Base-by-base conservation (phyloP, 2,113 vertebrate species). In the Aphelocoma coerulescens region DNA sequence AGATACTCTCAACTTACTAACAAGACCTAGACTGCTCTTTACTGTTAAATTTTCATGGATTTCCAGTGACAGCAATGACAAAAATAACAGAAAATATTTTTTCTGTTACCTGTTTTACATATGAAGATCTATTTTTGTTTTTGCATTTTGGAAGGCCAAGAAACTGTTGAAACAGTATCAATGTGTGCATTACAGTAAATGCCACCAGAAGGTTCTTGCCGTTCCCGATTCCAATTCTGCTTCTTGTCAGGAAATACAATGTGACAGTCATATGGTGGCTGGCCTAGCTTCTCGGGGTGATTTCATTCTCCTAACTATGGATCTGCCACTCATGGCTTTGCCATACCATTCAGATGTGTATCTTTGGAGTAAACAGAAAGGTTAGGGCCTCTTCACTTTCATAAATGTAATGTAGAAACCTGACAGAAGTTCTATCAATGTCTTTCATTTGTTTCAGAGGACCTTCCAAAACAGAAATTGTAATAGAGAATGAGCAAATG, bases 401-500 rank as follows among this genome's bases (percentile, higher is more conserved):
- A 21, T 62, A 85, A 68, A 0, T 68, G 8, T 72, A 66, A 76
- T 58, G 27, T 0, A 26, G 59, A 69, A 66, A 41, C 9, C 21
- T 74, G 63, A 74, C 69, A 46, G 51, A 86, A 69, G 39, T 63
- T 92, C 72, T 88, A 11, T 89, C 28, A 72, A 59, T 39, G 52
- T 46, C 87, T 89, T 97, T 61, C 44, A 14, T 77, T 96, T 96
- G 10, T 97, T 88, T 91, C 97, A 99, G 99, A 66, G 98, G 98
- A 67, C 98, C 98, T 22, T 94, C 98, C 58, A 96, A 97, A 59
- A 98, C 98, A 8, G 68, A 97, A 61, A 92, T 97, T 66, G 94
- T 99, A n/a, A 65, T 91, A 8, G 98, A 98, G 14, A 85, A 95
- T 9, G 97, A 97, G 5, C 89, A 97, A 79, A 97, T 66, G 5